These are phyloP conservation scores for Chelon auratus DNA, from an alignment of 2,797 vertebrate genomes.

Conservation along the genomic window DNA sequence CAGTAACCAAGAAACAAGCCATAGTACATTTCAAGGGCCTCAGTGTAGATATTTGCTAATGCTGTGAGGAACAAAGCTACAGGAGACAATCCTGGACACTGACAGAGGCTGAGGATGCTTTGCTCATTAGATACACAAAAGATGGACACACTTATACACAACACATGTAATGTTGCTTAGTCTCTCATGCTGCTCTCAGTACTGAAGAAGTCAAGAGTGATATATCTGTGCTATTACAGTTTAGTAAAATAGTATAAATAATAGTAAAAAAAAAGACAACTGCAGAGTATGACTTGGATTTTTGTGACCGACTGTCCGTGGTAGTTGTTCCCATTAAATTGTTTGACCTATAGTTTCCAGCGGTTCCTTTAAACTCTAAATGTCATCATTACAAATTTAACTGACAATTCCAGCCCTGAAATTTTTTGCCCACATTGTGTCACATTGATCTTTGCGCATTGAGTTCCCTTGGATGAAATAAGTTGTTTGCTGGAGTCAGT, in stretches of 20 bases:
- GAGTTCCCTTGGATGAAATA: constrained; percentile 29
- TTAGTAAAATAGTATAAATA: too few species aligned
- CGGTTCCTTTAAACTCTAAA: too few species aligned
- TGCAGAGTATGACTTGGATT: too few species aligned
- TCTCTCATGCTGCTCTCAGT: neutral
- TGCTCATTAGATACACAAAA: constrained; percentile 23
- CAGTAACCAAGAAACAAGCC: constrained; percentile 32
- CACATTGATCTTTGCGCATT: constrained; percentile 27
- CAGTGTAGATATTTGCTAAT: constrained; percentile 47
- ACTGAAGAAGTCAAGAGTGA: too few species aligned
- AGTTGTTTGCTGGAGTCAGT: constrained; percentile 47
- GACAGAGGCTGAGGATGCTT: constrained; percentile 20
- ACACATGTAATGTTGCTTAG: neutral
- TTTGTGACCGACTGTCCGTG: neutral
- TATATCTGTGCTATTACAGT: too few species aligned
- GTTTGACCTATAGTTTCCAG: neutral
- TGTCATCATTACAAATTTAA: too few species aligned
- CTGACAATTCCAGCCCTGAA: neutral
- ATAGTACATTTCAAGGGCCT: constrained; percentile 39
- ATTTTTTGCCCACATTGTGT: neutral
- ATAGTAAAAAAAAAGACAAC: too few species aligned
- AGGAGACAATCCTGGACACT: constrained; percentile 26
- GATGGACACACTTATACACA: constrained; percentile 11
- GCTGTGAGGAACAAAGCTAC: constrained; percentile 9
- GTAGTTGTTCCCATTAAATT: neutral